A percentile compares a stretch with the other conserved stretches of the same genome.
phyloP scores from a whole-genome alignment of 1,140 invertebrate genomes.

The Sarcophaga peregrina region DNA sequence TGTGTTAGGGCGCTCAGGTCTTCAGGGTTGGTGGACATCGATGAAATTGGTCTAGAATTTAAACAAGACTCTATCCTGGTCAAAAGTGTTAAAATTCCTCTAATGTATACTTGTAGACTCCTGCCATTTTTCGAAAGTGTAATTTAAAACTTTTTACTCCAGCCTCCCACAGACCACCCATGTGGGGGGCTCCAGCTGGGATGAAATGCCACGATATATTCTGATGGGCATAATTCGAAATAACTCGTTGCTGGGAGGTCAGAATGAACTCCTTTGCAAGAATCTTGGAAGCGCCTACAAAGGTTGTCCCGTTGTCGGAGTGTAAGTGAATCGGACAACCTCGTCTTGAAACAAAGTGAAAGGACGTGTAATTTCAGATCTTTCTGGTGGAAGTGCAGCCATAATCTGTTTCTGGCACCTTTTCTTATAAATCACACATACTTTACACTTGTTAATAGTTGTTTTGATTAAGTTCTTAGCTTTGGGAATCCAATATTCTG shows the following conservation, averaged over 20 bases:
- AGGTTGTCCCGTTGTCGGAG: constrained; percentile 41
- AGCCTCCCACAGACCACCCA: too few species aligned
- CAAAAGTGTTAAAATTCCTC: constrained; percentile 9
- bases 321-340: neutral
- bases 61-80: neutral
- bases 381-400: neutral
- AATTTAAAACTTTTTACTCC: neutral
- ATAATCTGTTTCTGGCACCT: neutral
- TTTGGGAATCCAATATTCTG: constrained; percentile 8
- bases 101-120: neutral
- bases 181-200: too few species aligned
- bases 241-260: too few species aligned
- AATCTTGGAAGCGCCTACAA: constrained; percentile 45
- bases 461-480: constrained; percentile 2
- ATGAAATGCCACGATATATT: too few species aligned
- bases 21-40: too few species aligned
- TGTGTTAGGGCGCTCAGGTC: too few species aligned
- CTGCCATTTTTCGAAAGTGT: neutral
- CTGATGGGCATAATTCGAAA: neutral
- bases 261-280: constrained; percentile 3
- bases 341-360: neutral
- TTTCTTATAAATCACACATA: neutral
- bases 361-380: neutral
- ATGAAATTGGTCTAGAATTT: neutral
- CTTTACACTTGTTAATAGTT: neutral